Evolutionary conservation across 2,797 vertebrate genomes (phyloP).

Genomic region (Brachyalestes nurse): DNA sequence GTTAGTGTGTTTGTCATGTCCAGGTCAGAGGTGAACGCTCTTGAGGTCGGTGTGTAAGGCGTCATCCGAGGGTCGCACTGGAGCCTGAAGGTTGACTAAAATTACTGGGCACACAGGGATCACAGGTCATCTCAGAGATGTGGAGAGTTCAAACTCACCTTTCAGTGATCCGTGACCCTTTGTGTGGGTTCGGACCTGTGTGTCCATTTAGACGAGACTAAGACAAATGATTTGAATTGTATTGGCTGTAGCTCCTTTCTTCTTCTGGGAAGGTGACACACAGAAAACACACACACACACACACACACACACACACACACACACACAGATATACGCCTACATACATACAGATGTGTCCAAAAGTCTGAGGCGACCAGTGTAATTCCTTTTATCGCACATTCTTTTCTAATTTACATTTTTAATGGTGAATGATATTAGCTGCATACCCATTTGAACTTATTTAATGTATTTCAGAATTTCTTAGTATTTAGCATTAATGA

Average conservation of each 20-base stretch:
- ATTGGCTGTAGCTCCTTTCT: conserved; percentile 5
- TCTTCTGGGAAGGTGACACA: not conserved
- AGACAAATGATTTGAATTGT: conserved; percentile 71
- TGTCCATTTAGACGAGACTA: conserved; percentile 49
- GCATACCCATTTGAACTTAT: too few relatives aligned
- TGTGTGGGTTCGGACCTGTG: conserved; percentile 11
- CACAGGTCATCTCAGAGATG: conserved; percentile 35
- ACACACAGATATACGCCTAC: not conserved
- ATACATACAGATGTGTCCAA: not conserved
- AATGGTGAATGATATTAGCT: too few relatives aligned
- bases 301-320: not conserved
- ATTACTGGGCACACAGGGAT: conserved; percentile 40
- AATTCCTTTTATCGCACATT: too few relatives aligned
- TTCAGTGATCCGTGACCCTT: conserved; percentile 44
- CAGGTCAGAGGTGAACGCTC: conserved; percentile 49
- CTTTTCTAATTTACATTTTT: too few relatives aligned
- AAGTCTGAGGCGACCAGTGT: too few relatives aligned
- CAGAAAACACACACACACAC: conserved; percentile 1
- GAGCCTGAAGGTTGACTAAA: conserved; percentile 44
- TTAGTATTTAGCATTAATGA: too few relatives aligned
- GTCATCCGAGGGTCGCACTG: conserved; percentile 50
- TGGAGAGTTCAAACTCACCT: conserved; percentile 54
- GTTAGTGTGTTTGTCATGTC: conserved; percentile 12
- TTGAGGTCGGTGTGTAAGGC: conserved; percentile 45
- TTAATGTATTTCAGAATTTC: too few relatives aligned